These are phyloP conservation scores for Acanthisitta chloris DNA, from an alignment of 2,113 vertebrate species.

Conservation along the genomic window DNA sequence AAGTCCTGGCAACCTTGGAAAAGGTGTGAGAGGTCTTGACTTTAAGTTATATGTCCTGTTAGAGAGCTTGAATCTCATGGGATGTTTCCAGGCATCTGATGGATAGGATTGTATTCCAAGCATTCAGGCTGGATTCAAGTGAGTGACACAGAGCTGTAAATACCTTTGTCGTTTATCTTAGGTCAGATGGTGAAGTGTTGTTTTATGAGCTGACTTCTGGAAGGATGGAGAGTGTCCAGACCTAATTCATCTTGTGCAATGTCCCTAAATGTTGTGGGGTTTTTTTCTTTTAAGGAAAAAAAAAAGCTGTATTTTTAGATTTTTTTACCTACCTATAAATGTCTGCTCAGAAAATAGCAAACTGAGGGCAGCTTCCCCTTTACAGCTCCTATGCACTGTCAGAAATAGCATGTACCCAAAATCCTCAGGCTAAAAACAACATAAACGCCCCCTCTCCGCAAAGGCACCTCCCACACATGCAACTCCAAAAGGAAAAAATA, in stretches of 20 bases:
- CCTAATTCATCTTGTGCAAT: neutral
- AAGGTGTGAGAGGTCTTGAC: neutral
- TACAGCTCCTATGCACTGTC: accelerated
- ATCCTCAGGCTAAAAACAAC: neutral
- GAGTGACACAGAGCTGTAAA: neutral
- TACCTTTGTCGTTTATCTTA: accelerated
- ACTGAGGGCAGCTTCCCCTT: neutral
- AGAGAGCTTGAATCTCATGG: neutral
- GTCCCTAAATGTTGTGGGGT: neutral
- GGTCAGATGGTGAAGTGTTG: neutral
- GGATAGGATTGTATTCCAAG: neutral
- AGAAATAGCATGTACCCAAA: neutral
- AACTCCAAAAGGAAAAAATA: neutral
- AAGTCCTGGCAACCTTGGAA: neutral
- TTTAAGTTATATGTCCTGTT: accelerated
- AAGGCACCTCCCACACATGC: accelerated
- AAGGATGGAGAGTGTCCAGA: neutral
- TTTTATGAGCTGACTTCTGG: neutral
- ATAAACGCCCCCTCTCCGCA: accelerated
- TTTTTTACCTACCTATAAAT: neutral
- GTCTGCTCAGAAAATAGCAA: neutral
- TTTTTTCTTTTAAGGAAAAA: neutral
- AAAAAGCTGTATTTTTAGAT: neutral
- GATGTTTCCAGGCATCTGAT: neutral
- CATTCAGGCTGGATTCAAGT: neutral